Base-by-base conservation (phyloP, 2,797 vertebrate genomes). In the Phoeniculus purpureus region DNA sequence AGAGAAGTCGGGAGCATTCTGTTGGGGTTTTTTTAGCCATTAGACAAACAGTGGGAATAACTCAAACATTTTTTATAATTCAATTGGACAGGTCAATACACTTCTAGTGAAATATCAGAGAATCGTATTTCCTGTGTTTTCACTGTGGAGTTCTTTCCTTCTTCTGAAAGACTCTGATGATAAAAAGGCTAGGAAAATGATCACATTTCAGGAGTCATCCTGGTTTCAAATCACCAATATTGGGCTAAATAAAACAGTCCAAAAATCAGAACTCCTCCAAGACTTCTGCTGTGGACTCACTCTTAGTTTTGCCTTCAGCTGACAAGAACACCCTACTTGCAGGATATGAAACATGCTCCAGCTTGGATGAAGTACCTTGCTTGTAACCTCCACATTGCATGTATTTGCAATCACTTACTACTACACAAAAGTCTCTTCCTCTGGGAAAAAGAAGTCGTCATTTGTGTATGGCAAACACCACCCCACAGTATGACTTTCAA, bases 321-420 rank as follows among this genome's bases (percentile, higher is more conserved):
- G 72, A 74, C 74, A 50, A 80, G 74, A 76, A 32, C 79, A 90
- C n/a, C 77, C 2, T 0, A 0, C 10, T 71, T 87, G 43, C 27
- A 88, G 64, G 75, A 85, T 93, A 94, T 94, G 93, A 93, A 95
- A 92, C 71, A 82, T 61, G 37, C 47, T 82, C 21, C 80, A 84
- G 40, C 6, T 31, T 77, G 37, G 6, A 45, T 61, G 18, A 61
- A 85, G 15, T 37, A 77, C 54, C 47, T 74, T 77, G 47, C 20
- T 32, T 82, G n/a, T 26, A 90, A 54, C 20, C 19, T 84, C 31
- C 32, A 0, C 68, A 15, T 73, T 50, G 5, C 8, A 70, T 8
- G 17, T 71, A 37, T 48, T 37, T 70, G 48, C 85, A 15, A 66
- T 81, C 34, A 74, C 10, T 90, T 70, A 27, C 6, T 12, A 82